A percentile compares a stretch with the other conserved stretches of the same genome.
Evolutionary conservation across 2,797 vertebrate genomes (phyloP).

Genomic region (Sebastolobus altivelis): DNA sequence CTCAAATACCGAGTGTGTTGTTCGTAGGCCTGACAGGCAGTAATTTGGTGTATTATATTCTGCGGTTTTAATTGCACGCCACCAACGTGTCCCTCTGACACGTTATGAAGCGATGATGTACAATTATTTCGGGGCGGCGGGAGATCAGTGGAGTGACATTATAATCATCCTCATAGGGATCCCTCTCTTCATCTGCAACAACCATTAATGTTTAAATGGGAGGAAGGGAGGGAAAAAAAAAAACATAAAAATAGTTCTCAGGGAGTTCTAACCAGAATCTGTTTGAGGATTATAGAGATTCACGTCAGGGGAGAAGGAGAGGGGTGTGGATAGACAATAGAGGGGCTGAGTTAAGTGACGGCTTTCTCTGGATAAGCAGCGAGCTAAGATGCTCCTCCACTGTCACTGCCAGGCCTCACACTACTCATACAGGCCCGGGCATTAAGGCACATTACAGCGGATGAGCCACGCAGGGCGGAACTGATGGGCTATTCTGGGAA

Average conservation of each 20-base stretch:
- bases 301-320: conserved; percentile 80
- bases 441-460: conserved; percentile 86
- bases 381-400: conserved; percentile 82
- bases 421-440: conserved; percentile 81
- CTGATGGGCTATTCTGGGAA: conserved; percentile 86
- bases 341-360: conserved; percentile 84
- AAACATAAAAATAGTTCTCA: conserved; percentile 89
- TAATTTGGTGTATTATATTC: conserved; percentile 99
- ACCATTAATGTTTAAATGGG: conserved; percentile 91
- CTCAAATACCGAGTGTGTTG: conserved; percentile 99
- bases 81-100: conserved; percentile 97
- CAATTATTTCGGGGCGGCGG: conserved; percentile 98
- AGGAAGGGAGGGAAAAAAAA: conserved; percentile 55
- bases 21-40: conserved; percentile 98
- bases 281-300: conserved; percentile 89
- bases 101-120: conserved; percentile 99
- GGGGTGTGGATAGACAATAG: conserved; percentile 81
- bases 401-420: conserved; percentile 83
- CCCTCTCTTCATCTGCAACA: conserved; percentile 94
- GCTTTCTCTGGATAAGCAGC: conserved; percentile 86
- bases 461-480: conserved; percentile 84
- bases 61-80: conserved; percentile 99
- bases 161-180: conserved; percentile 99
- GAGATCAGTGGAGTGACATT: conserved; percentile 99
- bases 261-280: conserved; percentile 91